These are phyloP conservation scores for Mallotus villosus DNA, from an alignment of 2,797 vertebrate species.

Conservation along the genomic window DNA sequence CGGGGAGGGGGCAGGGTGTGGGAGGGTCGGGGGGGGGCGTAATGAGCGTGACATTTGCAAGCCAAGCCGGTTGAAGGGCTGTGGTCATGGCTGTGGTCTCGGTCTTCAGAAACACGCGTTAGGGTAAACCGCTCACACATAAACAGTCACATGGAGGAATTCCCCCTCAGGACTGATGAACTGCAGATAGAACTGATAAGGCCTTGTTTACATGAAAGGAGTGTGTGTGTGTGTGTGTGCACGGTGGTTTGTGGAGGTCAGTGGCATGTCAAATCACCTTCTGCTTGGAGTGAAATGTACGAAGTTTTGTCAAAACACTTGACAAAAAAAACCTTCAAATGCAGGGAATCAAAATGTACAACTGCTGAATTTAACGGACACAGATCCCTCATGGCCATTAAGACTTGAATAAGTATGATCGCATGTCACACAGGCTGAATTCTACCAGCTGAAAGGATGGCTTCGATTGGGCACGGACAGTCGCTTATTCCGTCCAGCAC, in stretches of 20 bases:
- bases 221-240: not conserved
- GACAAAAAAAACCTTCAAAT: no score
- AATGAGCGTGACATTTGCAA: slow-evolving; percentile 64
- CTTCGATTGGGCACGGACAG: not conserved
- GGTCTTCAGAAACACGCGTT: slow-evolving; percentile 19
- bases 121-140: not conserved
- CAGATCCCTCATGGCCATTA: no score
- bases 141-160: slow-evolving; percentile 29
- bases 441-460: not conserved
- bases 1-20: slow-evolving; percentile 31
- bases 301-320: no score
- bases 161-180: slow-evolving; percentile 24
- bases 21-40: slow-evolving; percentile 10
- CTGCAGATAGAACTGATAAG: no score
- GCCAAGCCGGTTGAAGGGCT: slow-evolving; percentile 25
- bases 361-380: no score
- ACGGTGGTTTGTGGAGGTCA: no score
- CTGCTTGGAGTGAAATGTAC: no score
- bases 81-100: slow-evolving; percentile 12
- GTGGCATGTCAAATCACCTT: no score
- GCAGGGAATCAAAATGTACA: no score
- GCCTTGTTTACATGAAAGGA: slow-evolving; percentile 12
- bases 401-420: no score
- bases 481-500: slow-evolving; percentile 15
- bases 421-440: not conserved